A percentile compares a stretch with the other conserved stretches of the same genome.
These are phyloP conservation scores for Allacma fusca DNA, from an alignment of 2,888 invertebrate species.

Conservation along the genomic window DNA sequence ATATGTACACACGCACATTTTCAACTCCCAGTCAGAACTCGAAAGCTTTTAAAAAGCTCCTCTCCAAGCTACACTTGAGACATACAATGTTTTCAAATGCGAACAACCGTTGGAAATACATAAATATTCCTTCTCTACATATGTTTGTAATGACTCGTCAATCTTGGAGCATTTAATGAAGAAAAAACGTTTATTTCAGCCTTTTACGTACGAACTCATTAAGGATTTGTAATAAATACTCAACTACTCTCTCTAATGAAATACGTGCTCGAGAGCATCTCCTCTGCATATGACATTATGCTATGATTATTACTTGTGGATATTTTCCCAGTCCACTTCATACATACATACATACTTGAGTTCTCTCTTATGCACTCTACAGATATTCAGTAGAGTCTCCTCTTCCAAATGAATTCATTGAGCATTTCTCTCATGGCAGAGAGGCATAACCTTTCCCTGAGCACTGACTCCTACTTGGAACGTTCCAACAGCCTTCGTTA, in stretches of 20 bases:
- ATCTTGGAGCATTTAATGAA: constrained; percentile 15
- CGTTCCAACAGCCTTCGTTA: no score
- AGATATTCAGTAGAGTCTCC: no score
- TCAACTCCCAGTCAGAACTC: neutral
- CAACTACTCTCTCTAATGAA: constrained; percentile 22
- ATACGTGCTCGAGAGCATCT: constrained; percentile 19
- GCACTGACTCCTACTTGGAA: no score
- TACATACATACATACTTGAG: no score
- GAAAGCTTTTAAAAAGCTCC: neutral
- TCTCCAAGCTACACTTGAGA: no score
- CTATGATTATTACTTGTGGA: neutral
- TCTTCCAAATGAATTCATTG: no score
- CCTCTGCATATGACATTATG: neutral
- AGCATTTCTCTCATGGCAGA: no score
- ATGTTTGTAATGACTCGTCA: constrained; percentile 1
- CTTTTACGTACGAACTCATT: constrained; percentile 41
- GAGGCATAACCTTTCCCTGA: no score
- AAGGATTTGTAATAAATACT: constrained; percentile 40
- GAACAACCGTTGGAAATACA: constrained; percentile 29
- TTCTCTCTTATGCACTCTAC: no score
- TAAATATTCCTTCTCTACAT: constrained; percentile 13
- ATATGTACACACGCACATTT: neutral
- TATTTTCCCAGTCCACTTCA: neutral
- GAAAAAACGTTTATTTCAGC: constrained; percentile 23
- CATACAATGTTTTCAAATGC: no score